Evolutionary conservation across 2,113 vertebrate genomes (phyloP), one percentile per base, ranked within the genome.

Genomic region (Atrichornis clamosus): DNA sequence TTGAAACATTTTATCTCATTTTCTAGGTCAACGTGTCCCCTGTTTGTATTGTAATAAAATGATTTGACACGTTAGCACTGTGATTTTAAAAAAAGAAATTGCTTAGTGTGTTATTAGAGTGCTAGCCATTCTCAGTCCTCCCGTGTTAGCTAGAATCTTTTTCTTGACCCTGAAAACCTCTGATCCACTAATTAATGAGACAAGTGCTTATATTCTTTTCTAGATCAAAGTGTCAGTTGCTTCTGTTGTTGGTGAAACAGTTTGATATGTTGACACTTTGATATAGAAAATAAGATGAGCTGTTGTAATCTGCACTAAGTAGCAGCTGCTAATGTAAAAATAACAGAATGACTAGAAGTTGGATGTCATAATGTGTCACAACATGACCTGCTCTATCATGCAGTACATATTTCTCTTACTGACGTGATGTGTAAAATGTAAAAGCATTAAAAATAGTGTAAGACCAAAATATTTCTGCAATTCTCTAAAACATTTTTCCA

Each of bases 211-310:
- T 85, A 87, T 78, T 87, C 52, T 72, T 93, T 86, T 67, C 70
- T 65, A 80, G 82, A 95, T 95, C 70, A 95, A 97, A 93, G 87
- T 5, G 0, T 80, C 90, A 80, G 49, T 77, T 96, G 65, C 59
- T 88, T 80, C 50, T 90, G 30, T 94, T 94, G 77, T 50, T 94
- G 85, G 52, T 82, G 60, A 73, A 95, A 76, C 44, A 49, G 46
- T 94, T 74, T 95, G 89, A 84, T 97, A 68, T 93, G 84, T 95
- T 96, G 91, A 96, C 84, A 96, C 73, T 96, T 83, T 53, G 81
- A 94, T 95, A 75, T 0, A 95, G 93, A 96, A 96, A 96, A 95
- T 93, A 89, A 92, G 93, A 95, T 95, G 94, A 97, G 73, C 69
- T 87, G 89, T 94, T 93, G 89, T 95, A 96, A 96, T 96, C 94